Percentiles rank a stretch among this genome's conserved stretches.
Evolutionary conservation across 2,888 invertebrate genomes (phyloP).

Genomic region (Dasysyrphus albostriatus): DNA sequence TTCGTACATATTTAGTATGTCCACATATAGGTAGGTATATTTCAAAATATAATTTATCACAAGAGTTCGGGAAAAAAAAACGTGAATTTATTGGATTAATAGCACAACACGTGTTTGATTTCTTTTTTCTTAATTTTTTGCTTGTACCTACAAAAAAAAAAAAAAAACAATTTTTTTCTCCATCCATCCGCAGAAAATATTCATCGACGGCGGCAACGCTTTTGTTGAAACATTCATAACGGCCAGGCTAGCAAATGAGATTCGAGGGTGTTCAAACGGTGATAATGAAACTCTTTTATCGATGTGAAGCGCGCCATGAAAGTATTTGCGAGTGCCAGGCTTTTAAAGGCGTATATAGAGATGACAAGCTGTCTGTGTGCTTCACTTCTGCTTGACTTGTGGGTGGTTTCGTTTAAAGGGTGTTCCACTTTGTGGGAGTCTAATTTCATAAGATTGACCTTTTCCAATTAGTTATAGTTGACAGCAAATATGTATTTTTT

Average conservation of each 20-base stretch:
- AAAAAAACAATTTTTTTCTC: background rate
- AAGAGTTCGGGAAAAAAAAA: slow-evolving; percentile 45
- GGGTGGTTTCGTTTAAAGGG: slow-evolving; percentile 3
- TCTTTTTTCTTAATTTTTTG: slow-evolving; percentile 7
- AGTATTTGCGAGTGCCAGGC: slow-evolving; percentile 47
- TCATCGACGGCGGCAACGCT: slow-evolving; percentile 30
- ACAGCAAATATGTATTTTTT: no score
- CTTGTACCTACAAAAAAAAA: background rate
- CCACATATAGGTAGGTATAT: background rate
- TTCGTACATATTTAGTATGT: background rate
- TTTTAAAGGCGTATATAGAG: slow-evolving; percentile 1
- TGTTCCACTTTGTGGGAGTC: background rate
- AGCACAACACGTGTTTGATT: slow-evolving; percentile 61
- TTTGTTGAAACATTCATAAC: slow-evolving; percentile 61
- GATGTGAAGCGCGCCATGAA: slow-evolving; percentile 34
- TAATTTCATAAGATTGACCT: no score
- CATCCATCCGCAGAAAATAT: slow-evolving; percentile 26
- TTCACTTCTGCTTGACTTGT: slow-evolving; percentile 4
- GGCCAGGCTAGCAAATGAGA: slow-evolving; percentile 62
- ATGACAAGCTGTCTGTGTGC: slow-evolving; percentile 19
- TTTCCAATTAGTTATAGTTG: no score
- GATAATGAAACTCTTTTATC: slow-evolving; percentile 68
- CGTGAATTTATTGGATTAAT: slow-evolving; percentile 69
- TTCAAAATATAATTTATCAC: slow-evolving; percentile 63
- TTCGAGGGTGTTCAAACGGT: slow-evolving; percentile 64